These are phyloP conservation scores for Pygocentrus nattereri DNA, from an alignment of 2,797 vertebrate genomes.

Conservation along the genomic window DNA sequence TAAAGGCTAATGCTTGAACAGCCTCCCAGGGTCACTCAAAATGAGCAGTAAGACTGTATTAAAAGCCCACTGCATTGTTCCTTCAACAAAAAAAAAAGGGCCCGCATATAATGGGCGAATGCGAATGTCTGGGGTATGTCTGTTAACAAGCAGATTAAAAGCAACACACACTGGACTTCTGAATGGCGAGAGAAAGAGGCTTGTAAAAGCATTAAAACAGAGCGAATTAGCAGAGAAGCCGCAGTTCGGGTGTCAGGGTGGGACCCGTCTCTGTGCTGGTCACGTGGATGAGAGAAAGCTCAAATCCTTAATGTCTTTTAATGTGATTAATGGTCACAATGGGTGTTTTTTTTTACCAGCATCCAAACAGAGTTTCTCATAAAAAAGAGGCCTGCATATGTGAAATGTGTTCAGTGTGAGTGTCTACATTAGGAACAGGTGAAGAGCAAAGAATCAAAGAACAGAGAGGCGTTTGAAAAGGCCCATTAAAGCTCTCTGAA, in stretches of 20 bases:
- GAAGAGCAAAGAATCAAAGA: slow-evolving; percentile 35
- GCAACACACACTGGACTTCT: slow-evolving; percentile 33
- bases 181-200: slow-evolving; percentile 58
- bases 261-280: slow-evolving; percentile 47
- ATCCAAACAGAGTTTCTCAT: slow-evolving; percentile 30
- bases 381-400: slow-evolving; percentile 14
- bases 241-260: slow-evolving; percentile 62
- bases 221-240: slow-evolving; percentile 63
- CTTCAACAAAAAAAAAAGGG: slow-evolving; percentile 58
- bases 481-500: slow-evolving; percentile 37
- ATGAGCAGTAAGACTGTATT: slow-evolving; percentile 65
- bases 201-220: slow-evolving; percentile 65
- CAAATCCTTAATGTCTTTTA: slow-evolving; percentile 64
- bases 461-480: slow-evolving; percentile 20
- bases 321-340: slow-evolving; percentile 66
- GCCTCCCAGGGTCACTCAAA: slow-evolving; percentile 50
- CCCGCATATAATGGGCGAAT: slow-evolving; percentile 25
- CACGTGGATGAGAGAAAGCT: slow-evolving; percentile 53
- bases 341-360: slow-evolving; percentile 56
- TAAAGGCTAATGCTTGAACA: slow-evolving; percentile 48
- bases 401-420: slow-evolving; percentile 7
- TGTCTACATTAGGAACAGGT: slow-evolving; percentile 34
- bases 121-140: slow-evolving; percentile 29
- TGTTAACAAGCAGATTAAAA: slow-evolving; percentile 52
- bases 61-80: slow-evolving; percentile 65